Conservation (phyloP, 2,113 vertebrate genomes). For the Nyctereutes procyonoides region DNA sequence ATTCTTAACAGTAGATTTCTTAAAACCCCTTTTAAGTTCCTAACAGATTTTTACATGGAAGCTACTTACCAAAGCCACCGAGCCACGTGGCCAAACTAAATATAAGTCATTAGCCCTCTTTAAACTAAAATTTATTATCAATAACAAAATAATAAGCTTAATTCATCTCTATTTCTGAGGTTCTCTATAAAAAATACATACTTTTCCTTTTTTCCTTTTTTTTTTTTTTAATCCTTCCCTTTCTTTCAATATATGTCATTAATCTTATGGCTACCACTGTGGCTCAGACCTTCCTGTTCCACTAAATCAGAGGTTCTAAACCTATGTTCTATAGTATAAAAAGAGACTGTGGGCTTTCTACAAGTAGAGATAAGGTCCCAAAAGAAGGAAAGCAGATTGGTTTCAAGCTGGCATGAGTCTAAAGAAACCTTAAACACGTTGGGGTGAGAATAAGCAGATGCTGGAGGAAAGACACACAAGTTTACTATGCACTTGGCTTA, state of each 20-base stretch:
- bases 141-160: neutral
- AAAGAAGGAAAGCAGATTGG: neutral
- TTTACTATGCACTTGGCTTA: neutral
- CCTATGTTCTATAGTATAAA: neutral
- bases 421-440: neutral
- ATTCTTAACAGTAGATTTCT: neutral
- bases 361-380: neutral
- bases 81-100: neutral
- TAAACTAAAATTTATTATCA: neutral
- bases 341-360: neutral
- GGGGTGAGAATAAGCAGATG: neutral
- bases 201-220: neutral
- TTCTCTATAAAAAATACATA: neutral
- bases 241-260: neutral
- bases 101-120: neutral
- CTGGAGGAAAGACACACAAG: neutral
- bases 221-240: neutral
- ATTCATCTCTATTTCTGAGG: conserved; percentile 1
- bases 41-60: conserved; percentile 17
- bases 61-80: neutral
- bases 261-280: neutral
- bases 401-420: neutral
- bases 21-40: neutral
- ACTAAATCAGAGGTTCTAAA: neutral
- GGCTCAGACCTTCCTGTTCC: neutral